Evolutionary conservation across 2,797 vertebrate genomes (phyloP).

Genomic region (Oceanodroma leucorhoa): DNA sequence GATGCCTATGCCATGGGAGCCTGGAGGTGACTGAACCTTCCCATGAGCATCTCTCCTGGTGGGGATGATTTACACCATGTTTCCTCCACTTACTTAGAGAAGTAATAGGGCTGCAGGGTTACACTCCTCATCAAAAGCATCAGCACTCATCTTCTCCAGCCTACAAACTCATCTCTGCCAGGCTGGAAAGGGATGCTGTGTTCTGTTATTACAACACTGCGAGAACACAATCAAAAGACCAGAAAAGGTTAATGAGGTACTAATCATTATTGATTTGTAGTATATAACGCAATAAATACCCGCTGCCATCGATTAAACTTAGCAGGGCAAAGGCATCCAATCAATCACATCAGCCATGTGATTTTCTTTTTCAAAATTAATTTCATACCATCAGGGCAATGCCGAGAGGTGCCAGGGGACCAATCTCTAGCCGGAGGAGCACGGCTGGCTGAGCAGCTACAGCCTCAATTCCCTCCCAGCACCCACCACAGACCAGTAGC

Average conservation of each 20-base stretch:
- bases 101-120: not conserved
- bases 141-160: not conserved
- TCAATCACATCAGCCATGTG: not conserved
- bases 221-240: not conserved
- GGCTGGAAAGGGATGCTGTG: not conserved
- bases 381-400: not conserved
- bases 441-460: not conserved
- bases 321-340: not conserved
- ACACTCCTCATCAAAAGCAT: not conserved
- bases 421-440: not conserved
- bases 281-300: constrained; percentile 27
- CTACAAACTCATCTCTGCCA: not conserved
- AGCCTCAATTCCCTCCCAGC: not conserved
- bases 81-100: not conserved
- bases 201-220: not conserved
- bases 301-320: not conserved
- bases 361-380: not conserved
- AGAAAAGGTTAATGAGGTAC: constrained; percentile 42
- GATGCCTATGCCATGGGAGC: not conserved
- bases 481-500: not conserved
- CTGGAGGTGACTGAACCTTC: not conserved
- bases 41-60: not conserved
- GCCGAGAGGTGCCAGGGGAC: not conserved
- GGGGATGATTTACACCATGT: not conserved
- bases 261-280: constrained; percentile 45